Evolutionary conservation across 2,113 vertebrate species (phyloP), one percentile per base, ranked within the genome.

Genomic region (Elachura formosa): DNA sequence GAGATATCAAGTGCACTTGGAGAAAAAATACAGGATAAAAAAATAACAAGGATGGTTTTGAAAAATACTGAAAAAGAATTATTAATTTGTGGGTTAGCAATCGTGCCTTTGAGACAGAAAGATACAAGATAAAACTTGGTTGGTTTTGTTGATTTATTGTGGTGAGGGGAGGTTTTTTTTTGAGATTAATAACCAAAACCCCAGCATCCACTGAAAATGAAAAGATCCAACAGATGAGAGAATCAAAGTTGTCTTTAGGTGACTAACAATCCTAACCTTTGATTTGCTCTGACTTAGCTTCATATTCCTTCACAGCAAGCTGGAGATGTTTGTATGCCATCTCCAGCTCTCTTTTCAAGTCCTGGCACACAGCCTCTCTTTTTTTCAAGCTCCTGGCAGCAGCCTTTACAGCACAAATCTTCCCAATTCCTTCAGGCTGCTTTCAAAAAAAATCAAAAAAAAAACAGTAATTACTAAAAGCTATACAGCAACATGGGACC

Each of bases 261-360:
- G 23, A 77, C 17, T 54, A 82, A 90, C 15, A 56, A 17, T 29
- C 81, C 89, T 93, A 86, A 99, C 98, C 98, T 98, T 97, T 98
- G 9, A 98, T 96, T 38, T 96, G 96, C 67, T 98, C 98, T 87
- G 98, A 89, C 55, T 97, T 95, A 14, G 91, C 92, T 89, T 97
- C 98, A 92, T 98, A 97, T 34, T 99, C 97, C 63, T 95, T 95
- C n/a, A 98, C 97, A 14, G 97, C 97, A 85, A 98, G 98, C 96
- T 99, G 98, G 74, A 99, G 98, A 69, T 98, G 98, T 62, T 96
- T 97, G 87, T 94, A 98, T 76, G 97, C 97, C 96, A 98, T 98
- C 88, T 99, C 98, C 41, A 99, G 96, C 89, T 98, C 98, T 95
- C 92, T 98, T 97, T 98, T 98, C 56, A 99, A 98, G 61, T 98